A percentile compares a stretch with the other conserved stretches of the same genome.
phyloP scores from a whole-genome alignment of 37 sponge, comb jelly and placozoan species.

The Mnemiopsis leidyi region DNA sequence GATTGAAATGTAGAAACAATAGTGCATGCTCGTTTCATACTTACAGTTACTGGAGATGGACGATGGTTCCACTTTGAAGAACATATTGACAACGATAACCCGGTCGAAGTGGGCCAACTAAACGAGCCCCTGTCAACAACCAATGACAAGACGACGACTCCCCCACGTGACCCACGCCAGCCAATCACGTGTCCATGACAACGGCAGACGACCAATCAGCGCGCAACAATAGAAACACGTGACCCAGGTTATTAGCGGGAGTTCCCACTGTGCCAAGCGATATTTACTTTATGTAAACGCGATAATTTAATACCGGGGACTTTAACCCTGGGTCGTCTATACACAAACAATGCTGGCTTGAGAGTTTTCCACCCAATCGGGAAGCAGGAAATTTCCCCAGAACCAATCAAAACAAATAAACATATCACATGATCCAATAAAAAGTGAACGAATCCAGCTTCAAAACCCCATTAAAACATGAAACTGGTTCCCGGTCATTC shows the following conservation, averaged over 20 bases:
- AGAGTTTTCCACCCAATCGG: background rate
- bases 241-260: background rate
- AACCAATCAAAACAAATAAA: background rate
- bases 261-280: conserved; percentile 1
- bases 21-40: background rate
- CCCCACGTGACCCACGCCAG: background rate
- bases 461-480: conserved; percentile 32
- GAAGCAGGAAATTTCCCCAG: background rate
- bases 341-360: background rate
- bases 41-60: background rate
- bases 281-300: conserved; percentile 21
- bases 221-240: background rate
- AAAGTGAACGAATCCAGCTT: background rate
- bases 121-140: conserved; percentile 26
- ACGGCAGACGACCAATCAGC: background rate
- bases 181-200: background rate
- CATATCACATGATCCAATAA: background rate
- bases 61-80: conserved; percentile 22
- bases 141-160: background rate
- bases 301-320: conserved; percentile 21
- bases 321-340: background rate
- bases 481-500: background rate
- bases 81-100: conserved; percentile 21
- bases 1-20: background rate
- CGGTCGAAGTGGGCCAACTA: background rate